Evolutionary conservation across 1,140 invertebrate species (phyloP).

Genomic region (Acromyrmex charruanus): DNA sequence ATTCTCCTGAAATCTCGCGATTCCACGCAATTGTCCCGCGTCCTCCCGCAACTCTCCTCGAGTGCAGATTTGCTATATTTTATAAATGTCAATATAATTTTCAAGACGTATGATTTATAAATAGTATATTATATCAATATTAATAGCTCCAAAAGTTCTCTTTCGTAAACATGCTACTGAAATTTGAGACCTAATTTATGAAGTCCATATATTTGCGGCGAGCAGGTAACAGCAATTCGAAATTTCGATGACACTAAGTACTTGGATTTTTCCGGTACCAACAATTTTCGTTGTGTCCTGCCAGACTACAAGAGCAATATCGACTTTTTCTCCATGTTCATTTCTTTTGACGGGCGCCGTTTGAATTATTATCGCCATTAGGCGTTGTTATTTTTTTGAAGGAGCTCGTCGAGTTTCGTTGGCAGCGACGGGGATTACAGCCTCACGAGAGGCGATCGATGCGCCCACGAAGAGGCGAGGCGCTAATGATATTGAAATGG

Average conservation of each 20-base stretch:
- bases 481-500: constrained; percentile 80
- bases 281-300: background rate
- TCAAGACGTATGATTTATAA: background rate
- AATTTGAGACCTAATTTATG: constrained; percentile 1
- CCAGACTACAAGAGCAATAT: constrained; percentile 23
- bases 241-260: background rate
- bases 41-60: background rate
- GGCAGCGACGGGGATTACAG: constrained; percentile 43
- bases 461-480: constrained; percentile 60
- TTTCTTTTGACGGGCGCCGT: constrained; percentile 34
- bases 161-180: constrained; percentile 2
- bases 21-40: no score
- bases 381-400: constrained; percentile 63
- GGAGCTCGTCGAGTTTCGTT: constrained; percentile 37
- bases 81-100: background rate
- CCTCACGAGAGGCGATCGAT: constrained; percentile 51
- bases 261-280: background rate
- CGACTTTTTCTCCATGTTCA: background rate
- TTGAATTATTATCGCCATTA: constrained; percentile 69
- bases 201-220: background rate
- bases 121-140: background rate
- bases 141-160: background rate
- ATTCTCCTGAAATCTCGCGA: constrained; percentile 21
- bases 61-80: background rate
- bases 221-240: background rate